Evolutionary conservation across 2,113 vertebrate species (phyloP), one percentile per base, ranked within the genome.

Genomic region (Phalacrocorax pelagicus): DNA sequence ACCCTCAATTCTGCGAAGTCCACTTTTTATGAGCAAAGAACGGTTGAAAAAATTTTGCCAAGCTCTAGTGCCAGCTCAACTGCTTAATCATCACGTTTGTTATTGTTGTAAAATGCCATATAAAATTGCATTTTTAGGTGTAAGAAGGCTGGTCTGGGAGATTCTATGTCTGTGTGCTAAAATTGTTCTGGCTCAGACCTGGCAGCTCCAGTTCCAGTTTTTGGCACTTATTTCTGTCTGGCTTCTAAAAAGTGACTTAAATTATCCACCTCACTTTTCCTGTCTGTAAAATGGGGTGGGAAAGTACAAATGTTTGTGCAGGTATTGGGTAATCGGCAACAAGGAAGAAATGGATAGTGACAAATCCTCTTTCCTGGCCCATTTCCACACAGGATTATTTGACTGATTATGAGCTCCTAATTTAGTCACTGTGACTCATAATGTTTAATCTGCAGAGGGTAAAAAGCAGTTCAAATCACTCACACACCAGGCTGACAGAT

Each of bases 321-420:
- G 49, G 36, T 87, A 36, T 10, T 85, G 73, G 57, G 14, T 89
- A 81, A 72, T 6, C 4, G 70, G 57, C 1, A 0, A 75, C 62
- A 61, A 69, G 74, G 66, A 88, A 87, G 62, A 88, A 84, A 47
- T 19, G 32, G 81, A 46, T 51, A 69, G 54, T 72, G 81, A 75
- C 87, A 95, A 88, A 96, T 96, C 84, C 91, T 94, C 93, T 96
- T 96, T 96, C 86, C 84, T 97, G 95, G 95, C 75, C 32, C 75
- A 12, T 80, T 94, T 94, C 92, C 94, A 95, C 42, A 27, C 8
- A n/a, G 95, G 92, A 93, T 97, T 96, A 95, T 86, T 93, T 70
- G 40, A n/a, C 82, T 92, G 83, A 96, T 94, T 92, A 66, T 1
- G 4, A 70, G 75, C 1, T 3, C 75, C 95, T 95, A 94, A 95